Percentiles rank a stretch among this genome's conserved stretches.
These are phyloP conservation scores for Lithodes maja DNA, from an alignment of 2,888 invertebrate genomes.

Conservation along the genomic window DNA sequence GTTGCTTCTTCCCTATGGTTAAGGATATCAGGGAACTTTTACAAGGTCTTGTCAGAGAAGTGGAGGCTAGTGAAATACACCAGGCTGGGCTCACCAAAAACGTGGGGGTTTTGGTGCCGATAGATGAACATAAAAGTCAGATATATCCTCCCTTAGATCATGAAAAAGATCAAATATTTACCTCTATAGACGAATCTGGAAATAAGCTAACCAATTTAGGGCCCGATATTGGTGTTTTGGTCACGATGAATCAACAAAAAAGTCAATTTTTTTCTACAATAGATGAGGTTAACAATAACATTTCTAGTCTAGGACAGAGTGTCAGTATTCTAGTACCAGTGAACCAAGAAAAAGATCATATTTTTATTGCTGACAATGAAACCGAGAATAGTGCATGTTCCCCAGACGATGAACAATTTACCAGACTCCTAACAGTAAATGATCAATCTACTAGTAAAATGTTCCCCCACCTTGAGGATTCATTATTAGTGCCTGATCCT, in stretches of 20 bases:
- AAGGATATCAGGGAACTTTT: constrained; percentile 31
- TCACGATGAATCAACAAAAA: no score
- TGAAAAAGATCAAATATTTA: background rate
- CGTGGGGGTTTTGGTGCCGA: background rate
- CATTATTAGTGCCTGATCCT: no score
- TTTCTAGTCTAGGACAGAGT: no score
- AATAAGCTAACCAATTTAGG: background rate
- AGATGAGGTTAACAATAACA: no score
- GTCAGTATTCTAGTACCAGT: no score
- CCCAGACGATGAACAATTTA: background rate
- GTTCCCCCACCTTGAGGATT: background rate
- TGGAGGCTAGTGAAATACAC: constrained; percentile 10
- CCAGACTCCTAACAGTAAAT: background rate
- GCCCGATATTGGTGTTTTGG: no score
- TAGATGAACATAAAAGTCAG: background rate
- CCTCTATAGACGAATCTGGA: background rate
- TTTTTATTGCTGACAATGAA: background rate
- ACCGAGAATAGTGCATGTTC: background rate
- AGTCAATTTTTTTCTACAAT: no score
- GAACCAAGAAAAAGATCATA: no score
- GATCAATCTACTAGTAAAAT: background rate
- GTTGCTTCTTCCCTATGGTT: constrained; percentile 26
- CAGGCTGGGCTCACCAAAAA: background rate
- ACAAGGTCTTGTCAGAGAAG: constrained; percentile 1
- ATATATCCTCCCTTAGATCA: no score